Percentiles rank a stretch among this genome's conserved stretches.
phyloP scores from a whole-genome alignment of 1,140 invertebrate genomes.

The Bradynema listronoti region DNA sequence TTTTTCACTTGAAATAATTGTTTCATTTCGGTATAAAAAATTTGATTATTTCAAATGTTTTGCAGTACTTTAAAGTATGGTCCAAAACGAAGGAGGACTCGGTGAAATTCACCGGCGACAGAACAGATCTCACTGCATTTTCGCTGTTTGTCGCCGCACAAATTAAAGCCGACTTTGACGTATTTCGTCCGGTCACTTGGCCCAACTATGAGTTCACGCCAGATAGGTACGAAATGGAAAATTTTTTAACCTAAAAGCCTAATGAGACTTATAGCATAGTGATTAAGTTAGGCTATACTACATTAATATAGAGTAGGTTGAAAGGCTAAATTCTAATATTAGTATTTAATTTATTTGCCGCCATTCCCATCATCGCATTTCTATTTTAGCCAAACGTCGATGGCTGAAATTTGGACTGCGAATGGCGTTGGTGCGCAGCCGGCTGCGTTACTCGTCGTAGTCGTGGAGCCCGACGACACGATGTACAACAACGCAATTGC shows the following conservation, averaged over 20 bases:
- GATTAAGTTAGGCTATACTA: too few relatives aligned
- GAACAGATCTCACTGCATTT: conserved; percentile 29
- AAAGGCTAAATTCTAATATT: too few relatives aligned
- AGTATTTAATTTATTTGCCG: too few relatives aligned
- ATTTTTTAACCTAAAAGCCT: too few relatives aligned
- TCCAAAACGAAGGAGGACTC: conserved; percentile 39
- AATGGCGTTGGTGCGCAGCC: too few relatives aligned
- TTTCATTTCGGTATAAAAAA: background rate
- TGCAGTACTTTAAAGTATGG: conserved; percentile 39
- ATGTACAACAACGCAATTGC: background rate
- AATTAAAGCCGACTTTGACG: conserved; percentile 33
- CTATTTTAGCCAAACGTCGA: too few relatives aligned
- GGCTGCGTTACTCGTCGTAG: too few relatives aligned
- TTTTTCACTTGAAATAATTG: conserved; percentile 1
- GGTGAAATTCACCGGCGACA: conserved; percentile 29
- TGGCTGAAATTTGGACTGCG: too few relatives aligned
- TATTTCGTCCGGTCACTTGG: conserved; percentile 26
- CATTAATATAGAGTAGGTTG: too few relatives aligned
- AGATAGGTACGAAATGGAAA: too few relatives aligned
- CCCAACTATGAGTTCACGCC: conserved; percentile 33
- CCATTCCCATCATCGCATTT: too few relatives aligned
- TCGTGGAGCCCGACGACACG: conserved; percentile 29
- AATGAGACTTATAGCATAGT: too few relatives aligned
- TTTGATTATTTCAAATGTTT: conserved; percentile 13
- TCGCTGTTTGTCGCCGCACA: conserved; percentile 16